Conservation (phyloP, 2,113 vertebrate genomes). For the Asarcornis scutulata region DNA sequence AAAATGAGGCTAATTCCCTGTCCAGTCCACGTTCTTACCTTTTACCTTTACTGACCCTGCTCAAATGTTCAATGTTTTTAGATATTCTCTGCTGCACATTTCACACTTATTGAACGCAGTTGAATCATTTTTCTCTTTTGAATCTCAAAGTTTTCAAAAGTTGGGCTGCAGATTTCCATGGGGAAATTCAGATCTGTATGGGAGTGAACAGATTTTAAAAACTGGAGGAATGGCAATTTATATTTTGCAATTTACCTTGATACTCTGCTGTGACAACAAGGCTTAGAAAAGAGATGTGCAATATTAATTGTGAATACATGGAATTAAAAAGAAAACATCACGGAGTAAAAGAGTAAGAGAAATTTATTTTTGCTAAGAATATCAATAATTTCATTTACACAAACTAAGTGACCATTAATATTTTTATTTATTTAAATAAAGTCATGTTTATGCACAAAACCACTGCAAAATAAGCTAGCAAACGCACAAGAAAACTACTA, state of each 20-base stretch:
- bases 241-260: background rate
- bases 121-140: background rate
- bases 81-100: background rate
- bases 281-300: background rate
- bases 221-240: background rate
- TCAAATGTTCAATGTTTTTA: background rate
- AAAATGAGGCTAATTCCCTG: background rate
- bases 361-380: constrained; percentile 47
- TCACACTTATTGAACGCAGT: background rate
- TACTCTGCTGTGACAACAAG: background rate
- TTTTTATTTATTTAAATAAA: constrained; percentile 37
- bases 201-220: background rate
- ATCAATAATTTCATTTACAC: constrained; percentile 42
- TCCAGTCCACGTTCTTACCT: background rate
- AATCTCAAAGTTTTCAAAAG: background rate
- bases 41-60: background rate
- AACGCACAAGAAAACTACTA: constrained; percentile 33
- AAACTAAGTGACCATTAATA: constrained; percentile 11
- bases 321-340: background rate
- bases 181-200: background rate
- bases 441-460: constrained; percentile 28
- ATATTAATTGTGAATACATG: background rate
- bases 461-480: background rate
- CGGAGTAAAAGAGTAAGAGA: constrained; percentile 42
- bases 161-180: background rate